Conservation (phyloP, 2,113 vertebrate genomes). For the Desmodus rotundus region DNA sequence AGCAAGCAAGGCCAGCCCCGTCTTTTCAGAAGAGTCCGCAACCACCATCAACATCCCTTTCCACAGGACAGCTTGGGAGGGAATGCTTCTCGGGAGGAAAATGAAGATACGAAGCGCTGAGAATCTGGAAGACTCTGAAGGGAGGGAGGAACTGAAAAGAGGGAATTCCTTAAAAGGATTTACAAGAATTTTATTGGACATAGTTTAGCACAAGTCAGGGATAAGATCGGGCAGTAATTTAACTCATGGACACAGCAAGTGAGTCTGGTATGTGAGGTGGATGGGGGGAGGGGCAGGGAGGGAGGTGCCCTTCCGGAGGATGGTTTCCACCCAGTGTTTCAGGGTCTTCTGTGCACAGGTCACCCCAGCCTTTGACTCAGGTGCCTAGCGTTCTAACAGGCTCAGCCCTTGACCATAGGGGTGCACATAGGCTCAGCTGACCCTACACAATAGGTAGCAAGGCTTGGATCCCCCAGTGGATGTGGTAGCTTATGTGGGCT, state of each 20-base stretch:
- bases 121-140: slow-evolving; percentile 33
- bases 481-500: neutral
- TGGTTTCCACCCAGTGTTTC: neutral
- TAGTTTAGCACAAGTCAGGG: slow-evolving; percentile 16
- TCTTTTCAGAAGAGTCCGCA: neutral
- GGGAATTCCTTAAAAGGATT: slow-evolving; percentile 72
- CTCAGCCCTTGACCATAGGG: neutral
- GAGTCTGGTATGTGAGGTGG: neutral
- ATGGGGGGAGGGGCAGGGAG: neutral
- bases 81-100: neutral
- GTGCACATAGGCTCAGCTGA: neutral
- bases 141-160: slow-evolving; percentile 31
- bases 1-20: rapidly evolving
- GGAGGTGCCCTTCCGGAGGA: neutral
- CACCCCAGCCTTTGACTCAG: neutral
- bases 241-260: neutral
- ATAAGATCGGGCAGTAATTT: slow-evolving; percentile 30
- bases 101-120: neutral
- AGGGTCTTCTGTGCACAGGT: neutral
- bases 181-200: slow-evolving; percentile 64
- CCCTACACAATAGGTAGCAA: neutral
- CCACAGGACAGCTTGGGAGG: neutral
- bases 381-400: neutral
- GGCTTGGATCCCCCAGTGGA: neutral
- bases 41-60: neutral